Conservation (phyloP, 2,797 vertebrate genomes). For the Tadarida brasiliensis region DNA sequence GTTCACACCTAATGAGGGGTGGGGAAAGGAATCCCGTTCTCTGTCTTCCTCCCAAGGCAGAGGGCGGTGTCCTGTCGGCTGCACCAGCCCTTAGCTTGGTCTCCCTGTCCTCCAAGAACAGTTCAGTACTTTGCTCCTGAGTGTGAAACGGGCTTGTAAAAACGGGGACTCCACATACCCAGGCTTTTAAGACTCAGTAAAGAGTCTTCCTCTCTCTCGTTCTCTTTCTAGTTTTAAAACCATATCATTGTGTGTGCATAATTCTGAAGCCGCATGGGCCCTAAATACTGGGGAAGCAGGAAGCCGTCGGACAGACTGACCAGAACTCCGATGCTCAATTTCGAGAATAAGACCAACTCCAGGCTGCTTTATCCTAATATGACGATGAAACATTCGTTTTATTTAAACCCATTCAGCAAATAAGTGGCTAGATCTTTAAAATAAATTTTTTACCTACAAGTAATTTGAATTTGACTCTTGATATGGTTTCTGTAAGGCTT, state of each 20-base stretch:
- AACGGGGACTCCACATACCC: neutral
- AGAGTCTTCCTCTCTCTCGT: neutral
- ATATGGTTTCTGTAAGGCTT: neutral
- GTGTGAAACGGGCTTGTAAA: neutral
- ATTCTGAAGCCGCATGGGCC: neutral
- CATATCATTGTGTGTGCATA: neutral
- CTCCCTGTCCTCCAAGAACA: neutral
- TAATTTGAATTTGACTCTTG: slow-evolving; percentile 25
- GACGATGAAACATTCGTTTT: neutral
- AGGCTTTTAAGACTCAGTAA: neutral
- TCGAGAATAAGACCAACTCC: neutral
- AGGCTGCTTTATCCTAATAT: neutral
- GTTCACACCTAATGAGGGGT: neutral
- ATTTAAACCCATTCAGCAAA: neutral
- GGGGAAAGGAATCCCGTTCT: neutral
- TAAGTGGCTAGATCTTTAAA: neutral
- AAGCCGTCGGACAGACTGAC: neutral
- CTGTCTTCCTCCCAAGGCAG: neutral
- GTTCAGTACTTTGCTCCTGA: neutral
- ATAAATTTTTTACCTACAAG: neutral
- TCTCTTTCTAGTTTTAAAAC: neutral
- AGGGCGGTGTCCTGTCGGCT: neutral
- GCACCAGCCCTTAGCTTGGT: neutral
- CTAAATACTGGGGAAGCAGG: neutral
- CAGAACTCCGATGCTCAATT: neutral